These are phyloP conservation scores for Steromphala cineraria DNA, from an alignment of 2,888 invertebrate genomes.

Conservation along the genomic window DNA sequence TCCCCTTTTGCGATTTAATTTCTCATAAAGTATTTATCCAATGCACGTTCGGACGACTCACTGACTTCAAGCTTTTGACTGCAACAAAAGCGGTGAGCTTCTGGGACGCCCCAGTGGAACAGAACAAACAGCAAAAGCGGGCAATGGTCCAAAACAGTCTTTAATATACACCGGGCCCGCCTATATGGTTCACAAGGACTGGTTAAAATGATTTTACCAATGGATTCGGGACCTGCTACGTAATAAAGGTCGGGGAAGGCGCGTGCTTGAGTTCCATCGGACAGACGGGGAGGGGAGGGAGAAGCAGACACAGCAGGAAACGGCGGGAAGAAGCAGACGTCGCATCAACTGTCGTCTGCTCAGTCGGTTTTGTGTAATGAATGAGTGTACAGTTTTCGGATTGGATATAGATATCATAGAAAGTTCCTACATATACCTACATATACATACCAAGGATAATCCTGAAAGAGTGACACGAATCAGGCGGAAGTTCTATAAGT, in stretches of 20 bases:
- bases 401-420: too few species aligned
- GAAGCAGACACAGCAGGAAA: neutral
- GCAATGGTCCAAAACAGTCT: neutral
- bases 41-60: neutral
- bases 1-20: neutral
- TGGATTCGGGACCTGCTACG: neutral
- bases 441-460: too few species aligned
- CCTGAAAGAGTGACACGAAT: too few species aligned
- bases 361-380: too few species aligned
- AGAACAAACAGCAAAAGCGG: neutral
- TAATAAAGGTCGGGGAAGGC: too few species aligned
- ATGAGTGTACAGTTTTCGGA: too few species aligned
- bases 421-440: too few species aligned
- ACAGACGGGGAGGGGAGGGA: neutral
- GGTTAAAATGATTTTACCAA: neutral
- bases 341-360: neutral
- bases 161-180: neutral
- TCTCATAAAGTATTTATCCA: neutral
- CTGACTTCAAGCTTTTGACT: neutral
- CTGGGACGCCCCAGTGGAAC: neutral
- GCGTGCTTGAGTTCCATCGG: neutral
- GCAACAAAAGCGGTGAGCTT: neutral
- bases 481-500: too few species aligned
- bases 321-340: constrained; percentile 2
- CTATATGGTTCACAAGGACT: neutral